phyloP scores from a whole-genome alignment of 2,888 invertebrate species.

The Hetaerina titia region DNA sequence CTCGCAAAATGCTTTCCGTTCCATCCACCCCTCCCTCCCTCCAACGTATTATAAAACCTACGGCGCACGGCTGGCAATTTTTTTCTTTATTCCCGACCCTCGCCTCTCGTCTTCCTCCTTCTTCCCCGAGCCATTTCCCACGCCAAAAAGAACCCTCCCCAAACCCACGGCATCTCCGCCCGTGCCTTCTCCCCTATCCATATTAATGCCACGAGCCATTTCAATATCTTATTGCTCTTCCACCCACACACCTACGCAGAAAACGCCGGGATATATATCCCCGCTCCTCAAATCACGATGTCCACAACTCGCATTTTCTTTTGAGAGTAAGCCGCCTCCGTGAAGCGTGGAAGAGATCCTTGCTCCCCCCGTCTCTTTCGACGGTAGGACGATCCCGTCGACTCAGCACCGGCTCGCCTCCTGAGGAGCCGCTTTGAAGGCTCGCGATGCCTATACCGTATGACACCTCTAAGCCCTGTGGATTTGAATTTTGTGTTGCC shows the following conservation, averaged over 20 bases:
- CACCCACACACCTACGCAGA: not conserved
- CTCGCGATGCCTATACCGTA: not conserved
- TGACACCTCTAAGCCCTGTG: not conserved
- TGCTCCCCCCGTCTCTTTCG: not conserved
- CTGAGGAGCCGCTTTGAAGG: not conserved
- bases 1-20: not conserved
- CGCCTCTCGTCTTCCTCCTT: not conserved
- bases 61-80: not conserved
- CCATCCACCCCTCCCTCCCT: not conserved
- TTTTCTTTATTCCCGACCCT: not conserved
- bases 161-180: not conserved
- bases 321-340: not conserved
- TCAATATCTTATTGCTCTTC: not conserved
- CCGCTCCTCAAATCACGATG: not conserved
- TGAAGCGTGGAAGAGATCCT: no score
- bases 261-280: no score
- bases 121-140: not conserved
- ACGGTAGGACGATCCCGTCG: not conserved
- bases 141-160: not conserved
- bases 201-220: constrained; percentile 27
- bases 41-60: not conserved
- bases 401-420: not conserved
- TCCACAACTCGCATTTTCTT: not conserved
- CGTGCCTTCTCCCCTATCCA: not conserved
- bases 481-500: not conserved